phyloP scores from a whole-genome alignment of 2,113 vertebrate genomes.

The Anoplopoma fimbria region DNA sequence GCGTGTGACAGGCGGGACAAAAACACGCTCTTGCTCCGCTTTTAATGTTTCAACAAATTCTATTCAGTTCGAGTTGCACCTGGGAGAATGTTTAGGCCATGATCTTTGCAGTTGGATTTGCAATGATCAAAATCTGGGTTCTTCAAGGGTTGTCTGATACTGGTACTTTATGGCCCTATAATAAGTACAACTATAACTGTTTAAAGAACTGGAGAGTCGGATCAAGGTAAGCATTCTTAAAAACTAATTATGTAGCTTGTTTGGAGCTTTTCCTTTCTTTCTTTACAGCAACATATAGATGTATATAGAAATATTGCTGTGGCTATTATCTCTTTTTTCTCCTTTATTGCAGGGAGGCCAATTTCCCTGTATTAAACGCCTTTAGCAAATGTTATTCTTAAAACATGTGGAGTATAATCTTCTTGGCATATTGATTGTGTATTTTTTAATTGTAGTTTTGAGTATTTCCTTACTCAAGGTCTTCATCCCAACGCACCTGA shows the following conservation, averaged over 20 bases:
- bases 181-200: background rate
- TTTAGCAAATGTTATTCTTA: background rate
- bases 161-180: background rate
- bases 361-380: background rate
- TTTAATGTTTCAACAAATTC: constrained; percentile 12
- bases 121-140: background rate
- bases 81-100: background rate
- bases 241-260: background rate
- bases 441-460: constrained; percentile 5
- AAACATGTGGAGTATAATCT: background rate
- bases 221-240: background rate
- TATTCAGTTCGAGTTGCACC: background rate
- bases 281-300: background rate
- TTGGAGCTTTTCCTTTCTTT: background rate
- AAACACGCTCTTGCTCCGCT: background rate
- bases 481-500: background rate
- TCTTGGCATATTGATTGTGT: background rate
- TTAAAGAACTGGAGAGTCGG: background rate
- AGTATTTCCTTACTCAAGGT: constrained; percentile 3
- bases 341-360: too few relatives aligned
- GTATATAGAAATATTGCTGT: background rate
- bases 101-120: background rate
- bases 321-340: background rate
- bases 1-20: constrained; percentile 10
- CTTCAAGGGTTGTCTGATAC: background rate